Evolutionary conservation across 2,888 invertebrate species (phyloP).

Genomic region (Drosophila greeni): DNA sequence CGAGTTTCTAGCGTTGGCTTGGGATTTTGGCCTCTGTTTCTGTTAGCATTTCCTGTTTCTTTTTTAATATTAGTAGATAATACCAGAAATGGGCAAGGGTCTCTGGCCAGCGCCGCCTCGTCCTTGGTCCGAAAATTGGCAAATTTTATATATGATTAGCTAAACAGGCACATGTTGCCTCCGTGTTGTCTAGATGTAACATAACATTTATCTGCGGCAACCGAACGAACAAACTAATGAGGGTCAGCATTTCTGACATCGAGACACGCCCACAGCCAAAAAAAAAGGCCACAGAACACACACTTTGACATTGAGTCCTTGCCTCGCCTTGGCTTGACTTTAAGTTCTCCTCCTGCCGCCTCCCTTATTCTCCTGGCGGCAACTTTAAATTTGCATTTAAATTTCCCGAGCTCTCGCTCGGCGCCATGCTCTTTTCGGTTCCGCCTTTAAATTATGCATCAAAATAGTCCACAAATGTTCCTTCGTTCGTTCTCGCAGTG

Average conservation of each 20-base stretch:
- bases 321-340: constrained; percentile 23
- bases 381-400: constrained; percentile 53
- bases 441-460: constrained; percentile 61
- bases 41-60: constrained; percentile 1
- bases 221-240: constrained; percentile 50
- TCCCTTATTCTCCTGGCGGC: constrained; percentile 1
- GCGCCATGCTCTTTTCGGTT: constrained; percentile 14
- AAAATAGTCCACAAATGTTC: constrained; percentile 48
- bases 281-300: background rate
- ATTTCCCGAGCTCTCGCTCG: constrained; percentile 23
- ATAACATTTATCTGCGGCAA: constrained; percentile 51
- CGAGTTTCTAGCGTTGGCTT: constrained; percentile 8
- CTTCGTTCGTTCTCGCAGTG: constrained; percentile 42
- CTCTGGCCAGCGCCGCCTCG: constrained; percentile 12
- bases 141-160: constrained; percentile 44
- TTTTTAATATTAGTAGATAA: constrained; percentile 51
- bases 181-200: constrained; percentile 31
- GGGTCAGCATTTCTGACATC: constrained; percentile 50
- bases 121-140: constrained; percentile 20
- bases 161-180: constrained; percentile 36
- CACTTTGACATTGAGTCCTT: constrained; percentile 27
- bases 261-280: constrained; percentile 31
- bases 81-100: constrained; percentile 45
- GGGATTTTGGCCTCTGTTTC: constrained; percentile 2
- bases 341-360: constrained; percentile 19